Evolutionary conservation across 2,113 vertebrate genomes (phyloP).

Genomic region (Otocyon megalotis): DNA sequence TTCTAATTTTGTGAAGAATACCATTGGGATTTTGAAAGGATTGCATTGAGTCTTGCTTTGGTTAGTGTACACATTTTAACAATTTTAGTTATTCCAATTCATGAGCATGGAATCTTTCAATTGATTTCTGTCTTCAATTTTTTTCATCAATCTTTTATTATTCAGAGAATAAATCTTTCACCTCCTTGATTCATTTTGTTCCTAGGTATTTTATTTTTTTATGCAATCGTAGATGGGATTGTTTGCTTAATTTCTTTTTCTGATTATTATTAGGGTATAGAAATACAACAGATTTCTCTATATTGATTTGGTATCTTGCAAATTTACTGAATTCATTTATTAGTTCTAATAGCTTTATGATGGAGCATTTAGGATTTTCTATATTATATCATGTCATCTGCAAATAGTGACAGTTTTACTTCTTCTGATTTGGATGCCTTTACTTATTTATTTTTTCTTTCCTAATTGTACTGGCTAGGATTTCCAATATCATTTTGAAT

Average conservation of each 20-base stretch:
- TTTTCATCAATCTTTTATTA: not conserved
- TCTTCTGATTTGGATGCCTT: not conserved
- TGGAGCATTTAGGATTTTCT: not conserved
- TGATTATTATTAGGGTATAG: not conserved
- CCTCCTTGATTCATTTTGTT: not conserved
- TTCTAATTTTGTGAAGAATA: not conserved
- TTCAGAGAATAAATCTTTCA: not conserved
- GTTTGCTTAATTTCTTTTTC: not conserved
- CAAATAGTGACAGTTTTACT: not conserved
- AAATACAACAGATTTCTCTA: not conserved
- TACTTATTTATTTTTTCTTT: not conserved
- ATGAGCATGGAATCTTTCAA: not conserved
- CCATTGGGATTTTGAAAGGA: not conserved
- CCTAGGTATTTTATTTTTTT: not conserved
- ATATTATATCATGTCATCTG: not conserved
- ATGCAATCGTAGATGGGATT: not conserved
- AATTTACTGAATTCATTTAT: not conserved
- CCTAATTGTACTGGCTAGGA: not conserved
- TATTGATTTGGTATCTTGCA: not conserved
- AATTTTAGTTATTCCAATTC: not conserved
- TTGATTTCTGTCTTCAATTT: not conserved
- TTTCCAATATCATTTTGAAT: not conserved
- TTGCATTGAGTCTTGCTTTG: not conserved
- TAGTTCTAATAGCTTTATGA: not conserved
- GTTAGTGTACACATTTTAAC: not conserved